A percentile compares a stretch with the other conserved stretches of the same genome.
Conservation (phyloP, 2,113 vertebrate genomes). For the Menidia beryllina region DNA sequence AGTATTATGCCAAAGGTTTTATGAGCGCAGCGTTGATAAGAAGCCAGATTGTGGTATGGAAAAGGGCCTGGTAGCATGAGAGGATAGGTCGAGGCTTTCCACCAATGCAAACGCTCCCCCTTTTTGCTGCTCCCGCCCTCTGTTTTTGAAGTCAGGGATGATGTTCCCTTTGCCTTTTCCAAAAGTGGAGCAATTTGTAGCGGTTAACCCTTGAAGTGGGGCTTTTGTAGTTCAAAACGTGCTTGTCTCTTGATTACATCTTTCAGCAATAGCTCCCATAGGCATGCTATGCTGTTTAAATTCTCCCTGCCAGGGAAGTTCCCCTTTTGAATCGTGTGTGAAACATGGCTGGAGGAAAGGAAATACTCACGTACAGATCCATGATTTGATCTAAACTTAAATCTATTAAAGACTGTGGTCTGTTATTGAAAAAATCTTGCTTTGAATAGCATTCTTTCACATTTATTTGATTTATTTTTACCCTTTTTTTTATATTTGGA, state of each 20-base stretch:
- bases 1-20: constrained; percentile 59
- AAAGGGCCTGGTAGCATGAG: constrained; percentile 68
- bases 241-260: constrained; percentile 1
- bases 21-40: constrained; percentile 55
- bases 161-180: constrained; percentile 40
- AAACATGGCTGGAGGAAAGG: neutral
- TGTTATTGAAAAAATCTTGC: no score
- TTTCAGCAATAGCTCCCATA: neutral
- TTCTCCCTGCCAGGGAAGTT: no score
- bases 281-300: neutral
- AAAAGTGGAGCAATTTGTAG: constrained; percentile 17
- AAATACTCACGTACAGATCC: no score
- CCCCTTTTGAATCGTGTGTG: neutral
- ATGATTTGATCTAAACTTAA: neutral
- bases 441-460: no score
- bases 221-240: constrained; percentile 19
- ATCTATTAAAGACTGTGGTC: no score
- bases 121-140: constrained; percentile 12
- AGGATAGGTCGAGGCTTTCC: constrained; percentile 64
- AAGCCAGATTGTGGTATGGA: constrained; percentile 70
- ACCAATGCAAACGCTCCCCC: constrained; percentile 57
- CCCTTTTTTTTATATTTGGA: no score
- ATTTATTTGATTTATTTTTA: no score
- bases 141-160: constrained; percentile 70
- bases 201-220: constrained; percentile 17